phyloP scores from a whole-genome alignment of 1,140 invertebrate genomes.

The Acyrthosiphon pisum region DNA sequence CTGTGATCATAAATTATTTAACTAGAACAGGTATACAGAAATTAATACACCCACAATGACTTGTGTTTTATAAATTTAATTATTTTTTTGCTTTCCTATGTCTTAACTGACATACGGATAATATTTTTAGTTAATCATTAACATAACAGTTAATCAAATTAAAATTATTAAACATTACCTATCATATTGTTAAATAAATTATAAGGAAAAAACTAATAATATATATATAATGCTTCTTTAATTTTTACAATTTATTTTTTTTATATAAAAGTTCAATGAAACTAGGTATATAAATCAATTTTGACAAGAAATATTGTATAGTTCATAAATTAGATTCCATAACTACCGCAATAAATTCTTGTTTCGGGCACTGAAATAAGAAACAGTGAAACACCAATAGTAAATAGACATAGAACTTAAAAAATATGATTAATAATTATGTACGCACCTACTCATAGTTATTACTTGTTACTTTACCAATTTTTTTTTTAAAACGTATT shows the following conservation, averaged over 20 bases:
- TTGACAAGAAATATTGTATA: background rate
- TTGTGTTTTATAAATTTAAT: slow-evolving; percentile 5
- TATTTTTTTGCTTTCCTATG: background rate
- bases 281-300: background rate
- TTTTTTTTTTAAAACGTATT: background rate
- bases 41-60: background rate
- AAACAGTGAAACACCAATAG: background rate
- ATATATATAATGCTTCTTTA: background rate
- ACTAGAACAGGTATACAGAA: background rate
- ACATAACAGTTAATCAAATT: background rate
- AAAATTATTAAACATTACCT: slow-evolving; percentile 11
- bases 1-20: slow-evolving; percentile 10
- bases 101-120: background rate
- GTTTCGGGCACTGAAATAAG: background rate
- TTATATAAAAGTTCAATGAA: background rate
- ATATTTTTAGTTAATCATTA: background rate
- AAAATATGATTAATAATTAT: background rate
- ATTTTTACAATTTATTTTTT: slow-evolving; percentile 1
- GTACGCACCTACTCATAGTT: background rate
- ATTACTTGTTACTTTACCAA: background rate
- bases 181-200: slow-evolving; percentile 13
- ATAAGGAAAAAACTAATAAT: background rate
- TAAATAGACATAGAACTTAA: background rate
- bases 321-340: slow-evolving; percentile 7
- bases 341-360: slow-evolving; percentile 8